Evolutionary conservation across 2,888 invertebrate species (phyloP).

Genomic region (Tenthredo mesomela): DNA sequence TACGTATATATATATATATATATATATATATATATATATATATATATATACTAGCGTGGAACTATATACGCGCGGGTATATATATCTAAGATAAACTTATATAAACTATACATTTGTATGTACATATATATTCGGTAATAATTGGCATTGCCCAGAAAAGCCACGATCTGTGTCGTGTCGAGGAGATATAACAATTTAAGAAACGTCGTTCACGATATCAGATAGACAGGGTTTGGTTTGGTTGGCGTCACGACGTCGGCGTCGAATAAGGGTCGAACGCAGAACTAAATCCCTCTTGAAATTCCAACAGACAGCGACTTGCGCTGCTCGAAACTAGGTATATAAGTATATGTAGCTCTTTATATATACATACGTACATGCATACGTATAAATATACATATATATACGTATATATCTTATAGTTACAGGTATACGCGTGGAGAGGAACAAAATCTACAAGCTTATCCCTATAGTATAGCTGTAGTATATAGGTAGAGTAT

Average conservation of each 20-base stretch:
- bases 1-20: too few species aligned
- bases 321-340: not conserved
- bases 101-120: not conserved
- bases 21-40: not conserved
- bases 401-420: not conserved
- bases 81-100: not conserved
- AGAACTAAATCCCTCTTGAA: slow-evolving; percentile 10
- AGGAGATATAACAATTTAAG: slow-evolving; percentile 22
- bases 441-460: slow-evolving; percentile 31
- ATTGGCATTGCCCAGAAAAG: slow-evolving; percentile 14
- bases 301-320: not conserved
- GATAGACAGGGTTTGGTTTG: too few species aligned
- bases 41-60: too few species aligned
- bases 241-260: slow-evolving; percentile 26
- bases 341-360: too few species aligned
- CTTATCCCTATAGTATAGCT: too few species aligned
- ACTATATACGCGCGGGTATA: too few species aligned
- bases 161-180: slow-evolving; percentile 22
- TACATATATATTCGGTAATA: not conserved
- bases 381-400: not conserved
- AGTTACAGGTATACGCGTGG: not conserved
- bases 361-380: not conserved
- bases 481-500: not conserved
- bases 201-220: slow-evolving; percentile 11
- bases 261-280: slow-evolving; percentile 19